Conservation (phyloP, 30 jellyfish, hydroid and myxozoan genomes). For the Pelagia noctiluca region DNA sequence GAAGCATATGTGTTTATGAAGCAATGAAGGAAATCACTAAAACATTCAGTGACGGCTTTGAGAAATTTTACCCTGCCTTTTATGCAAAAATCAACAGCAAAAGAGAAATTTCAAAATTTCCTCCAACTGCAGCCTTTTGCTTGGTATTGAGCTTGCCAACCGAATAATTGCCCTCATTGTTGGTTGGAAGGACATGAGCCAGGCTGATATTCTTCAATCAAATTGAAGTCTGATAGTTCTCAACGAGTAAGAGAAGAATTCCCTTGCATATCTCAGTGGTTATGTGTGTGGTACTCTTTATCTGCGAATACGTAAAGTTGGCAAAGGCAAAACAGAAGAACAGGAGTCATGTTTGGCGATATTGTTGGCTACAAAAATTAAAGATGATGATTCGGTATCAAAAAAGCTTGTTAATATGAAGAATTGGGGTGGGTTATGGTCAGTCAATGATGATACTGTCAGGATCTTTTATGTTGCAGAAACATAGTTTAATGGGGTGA, state of each 20-base stretch:
- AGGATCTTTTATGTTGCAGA: constrained; percentile 43
- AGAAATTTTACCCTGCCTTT: constrained; percentile 15
- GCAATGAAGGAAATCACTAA: background rate
- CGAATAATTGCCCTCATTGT: constrained; percentile 21
- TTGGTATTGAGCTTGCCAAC: constrained; percentile 31
- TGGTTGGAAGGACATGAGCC: constrained; percentile 11
- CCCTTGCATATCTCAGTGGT: constrained; percentile 30
- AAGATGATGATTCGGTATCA: constrained; percentile 3
- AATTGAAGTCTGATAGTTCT: constrained; percentile 4
- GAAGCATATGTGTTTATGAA: background rate
- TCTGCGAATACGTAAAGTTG: constrained; percentile 28
- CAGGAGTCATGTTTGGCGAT: constrained; percentile 5
- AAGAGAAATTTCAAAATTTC: constrained; percentile 7
- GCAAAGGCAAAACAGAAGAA: constrained; percentile 15
- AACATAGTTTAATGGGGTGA: constrained; percentile 1
- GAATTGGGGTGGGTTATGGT: constrained; percentile 46
- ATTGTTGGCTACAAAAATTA: constrained; percentile 11
- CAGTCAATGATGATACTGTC: constrained; percentile 33
- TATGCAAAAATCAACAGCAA: constrained; percentile 12
- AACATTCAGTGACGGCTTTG: background rate
- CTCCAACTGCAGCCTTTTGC: constrained; percentile 9
- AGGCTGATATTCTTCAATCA: constrained; percentile 17
- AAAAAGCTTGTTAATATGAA: constrained; percentile 18
- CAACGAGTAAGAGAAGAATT: constrained; percentile 1
- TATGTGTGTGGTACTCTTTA: constrained; percentile 32